phyloP scores from a whole-genome alignment of 1,140 invertebrate genomes.

The Micrasema minimum region DNA sequence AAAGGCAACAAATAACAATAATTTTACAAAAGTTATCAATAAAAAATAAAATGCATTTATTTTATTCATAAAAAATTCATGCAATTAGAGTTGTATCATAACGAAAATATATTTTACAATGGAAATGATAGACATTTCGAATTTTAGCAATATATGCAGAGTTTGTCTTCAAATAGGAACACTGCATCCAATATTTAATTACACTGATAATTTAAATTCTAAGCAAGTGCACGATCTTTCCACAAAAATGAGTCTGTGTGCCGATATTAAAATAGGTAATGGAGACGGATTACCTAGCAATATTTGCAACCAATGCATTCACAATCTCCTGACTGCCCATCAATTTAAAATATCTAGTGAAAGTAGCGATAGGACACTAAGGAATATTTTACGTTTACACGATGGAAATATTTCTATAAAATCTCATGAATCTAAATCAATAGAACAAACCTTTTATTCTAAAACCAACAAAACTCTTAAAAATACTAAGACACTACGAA shows the following conservation, averaged over 20 bases:
- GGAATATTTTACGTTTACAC: conserved; percentile 11
- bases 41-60: no score
- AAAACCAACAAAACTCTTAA: no score
- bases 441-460: no score
- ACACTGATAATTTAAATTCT: conserved; percentile 1
- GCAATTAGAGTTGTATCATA: no score
- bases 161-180: conserved; percentile 21
- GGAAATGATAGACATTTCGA: conserved; percentile 1
- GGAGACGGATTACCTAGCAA: conserved; percentile 22
- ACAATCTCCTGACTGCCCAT: conserved; percentile 6
- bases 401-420: no score
- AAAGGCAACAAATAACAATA: no score
- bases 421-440: no score
- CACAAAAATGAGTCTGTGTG: conserved; percentile 15
- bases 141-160: conserved; percentile 25
- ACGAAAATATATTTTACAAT: background rate
- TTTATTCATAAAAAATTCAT: no score
- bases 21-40: no score
- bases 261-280: conserved; percentile 1
- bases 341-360: conserved; percentile 30
- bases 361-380: conserved; percentile 21
- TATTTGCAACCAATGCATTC: conserved; percentile 22
- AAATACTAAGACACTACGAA: background rate
- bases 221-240: conserved; percentile 16
- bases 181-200: conserved; percentile 27